Percentiles rank a stretch among this genome's conserved stretches.
Evolutionary conservation across 2,113 vertebrate species (phyloP).

Genomic region (Siphamia tubifer): DNA sequence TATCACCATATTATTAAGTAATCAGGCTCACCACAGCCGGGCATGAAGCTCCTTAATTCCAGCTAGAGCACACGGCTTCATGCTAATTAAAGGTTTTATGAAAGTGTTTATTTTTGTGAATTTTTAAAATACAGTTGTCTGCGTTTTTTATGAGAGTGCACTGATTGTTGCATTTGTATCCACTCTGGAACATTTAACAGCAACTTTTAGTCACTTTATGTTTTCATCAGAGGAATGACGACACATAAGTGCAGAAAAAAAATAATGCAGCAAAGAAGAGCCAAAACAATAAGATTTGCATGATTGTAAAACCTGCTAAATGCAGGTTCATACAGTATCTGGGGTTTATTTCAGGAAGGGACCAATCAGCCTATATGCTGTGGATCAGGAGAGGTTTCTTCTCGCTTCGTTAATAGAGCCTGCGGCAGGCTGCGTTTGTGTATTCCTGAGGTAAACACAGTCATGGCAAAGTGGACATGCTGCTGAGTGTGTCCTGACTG

Average conservation of each 20-base stretch:
- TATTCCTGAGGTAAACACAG: conserved; percentile 71
- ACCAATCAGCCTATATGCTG: conserved; percentile 26
- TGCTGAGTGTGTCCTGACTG: conserved; percentile 72
- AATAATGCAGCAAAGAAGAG: neutral
- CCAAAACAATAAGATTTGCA: neutral
- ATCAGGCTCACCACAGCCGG: conserved; percentile 76
- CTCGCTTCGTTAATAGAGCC: conserved; percentile 55
- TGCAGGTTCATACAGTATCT: neutral
- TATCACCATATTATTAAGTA: conserved; percentile 83
- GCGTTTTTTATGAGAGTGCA: conserved; percentile 51
- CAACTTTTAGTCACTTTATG: conserved; percentile 14
- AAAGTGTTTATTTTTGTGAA: conserved; percentile 74
- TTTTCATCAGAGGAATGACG: conserved; percentile 2
- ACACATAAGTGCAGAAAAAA: neutral
- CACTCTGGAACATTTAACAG: conserved; percentile 17
- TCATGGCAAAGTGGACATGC: conserved; percentile 62
- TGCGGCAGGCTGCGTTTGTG: conserved; percentile 49
- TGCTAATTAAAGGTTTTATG: conserved; percentile 76
- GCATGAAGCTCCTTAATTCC: conserved; percentile 76
- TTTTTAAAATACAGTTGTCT: conserved; percentile 63
- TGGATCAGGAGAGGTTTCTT: conserved; percentile 26
- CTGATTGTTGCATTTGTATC: conserved; percentile 59
- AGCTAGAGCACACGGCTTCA: conserved; percentile 65
- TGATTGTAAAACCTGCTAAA: conserved; percentile 2
- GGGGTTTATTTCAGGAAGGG: neutral